Evolutionary conservation across 2,888 invertebrate species (phyloP).

Genomic region (Stenolophus ochropezus): DNA sequence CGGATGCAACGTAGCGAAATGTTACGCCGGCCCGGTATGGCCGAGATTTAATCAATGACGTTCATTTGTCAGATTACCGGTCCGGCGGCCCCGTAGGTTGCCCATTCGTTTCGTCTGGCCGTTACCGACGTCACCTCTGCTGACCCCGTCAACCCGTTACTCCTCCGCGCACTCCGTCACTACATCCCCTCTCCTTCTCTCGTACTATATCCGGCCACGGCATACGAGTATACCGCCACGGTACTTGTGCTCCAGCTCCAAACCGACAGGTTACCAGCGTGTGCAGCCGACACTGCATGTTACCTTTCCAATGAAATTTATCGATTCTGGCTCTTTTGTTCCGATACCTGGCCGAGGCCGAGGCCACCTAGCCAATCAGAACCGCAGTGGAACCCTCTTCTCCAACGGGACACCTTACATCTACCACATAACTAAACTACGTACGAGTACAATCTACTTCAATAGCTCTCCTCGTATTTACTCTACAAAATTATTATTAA

Average conservation of each 20-base stretch:
- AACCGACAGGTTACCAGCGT: constrained; percentile 60
- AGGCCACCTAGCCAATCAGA: constrained; percentile 64
- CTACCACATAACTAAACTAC: constrained; percentile 49
- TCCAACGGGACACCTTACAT: constrained; percentile 5
- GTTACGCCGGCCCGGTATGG: not conserved
- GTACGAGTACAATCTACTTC: no score
- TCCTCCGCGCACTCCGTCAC: not conserved
- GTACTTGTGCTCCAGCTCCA: not conserved
- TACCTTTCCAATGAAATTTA: constrained; percentile 66
- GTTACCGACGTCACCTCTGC: constrained; percentile 54
- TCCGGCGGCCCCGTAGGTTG: constrained; percentile 51
- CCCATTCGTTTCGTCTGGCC: constrained; percentile 54
- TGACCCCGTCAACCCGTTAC: constrained; percentile 48
- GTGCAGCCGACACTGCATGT: constrained; percentile 64
- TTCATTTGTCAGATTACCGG: constrained; percentile 57
- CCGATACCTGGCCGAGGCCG: constrained; percentile 64
- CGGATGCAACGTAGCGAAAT: not conserved
- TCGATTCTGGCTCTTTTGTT: constrained; percentile 66
- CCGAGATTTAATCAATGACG: constrained; percentile 56
- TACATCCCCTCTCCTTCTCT: not conserved
- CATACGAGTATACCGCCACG: not conserved
- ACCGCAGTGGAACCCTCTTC: constrained; percentile 56
- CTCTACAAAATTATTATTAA: no score
- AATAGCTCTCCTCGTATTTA: no score
- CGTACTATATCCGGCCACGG: not conserved